Conservation (phyloP, 2,797 vertebrate genomes). For the Mus spretus region DNA sequence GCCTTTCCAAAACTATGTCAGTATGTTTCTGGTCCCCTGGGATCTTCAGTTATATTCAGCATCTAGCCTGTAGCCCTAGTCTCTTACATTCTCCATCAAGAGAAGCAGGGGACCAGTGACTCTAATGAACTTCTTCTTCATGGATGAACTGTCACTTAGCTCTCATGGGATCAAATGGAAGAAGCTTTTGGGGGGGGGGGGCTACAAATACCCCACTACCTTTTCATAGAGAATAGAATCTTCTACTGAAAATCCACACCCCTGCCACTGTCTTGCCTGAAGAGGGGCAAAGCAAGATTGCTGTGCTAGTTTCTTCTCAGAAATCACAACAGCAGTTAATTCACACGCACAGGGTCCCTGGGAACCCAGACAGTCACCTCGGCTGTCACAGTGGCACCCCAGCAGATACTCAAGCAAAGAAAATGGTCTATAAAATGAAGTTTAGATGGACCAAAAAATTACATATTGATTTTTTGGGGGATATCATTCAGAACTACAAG, state of each 20-base stretch:
- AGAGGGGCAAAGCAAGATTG: neutral
- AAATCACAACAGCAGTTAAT: slow-evolving; percentile 39
- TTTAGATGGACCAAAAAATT: slow-evolving; percentile 73
- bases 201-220: slow-evolving; percentile 29
- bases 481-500: slow-evolving; percentile 49
- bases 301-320: neutral
- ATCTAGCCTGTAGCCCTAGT: neutral
- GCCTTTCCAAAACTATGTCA: neutral
- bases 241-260: slow-evolving; percentile 5
- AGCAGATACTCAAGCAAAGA: slow-evolving; percentile 70
- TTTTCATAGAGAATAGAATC: neutral
- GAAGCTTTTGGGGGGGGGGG: neutral
- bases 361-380: neutral
- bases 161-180: slow-evolving; percentile 57
- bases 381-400: neutral
- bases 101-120: neutral
- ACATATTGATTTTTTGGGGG: slow-evolving; percentile 77
- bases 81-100: neutral
- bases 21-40: neutral
- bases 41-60: neutral
- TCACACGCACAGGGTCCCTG: neutral
- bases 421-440: slow-evolving; percentile 76
- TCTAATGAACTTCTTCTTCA: slow-evolving; percentile 16
- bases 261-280: neutral
- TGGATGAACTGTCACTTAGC: slow-evolving; percentile 37